These are phyloP conservation scores for Heliconius hortense DNA, from an alignment of 2,888 invertebrate species.

Conservation along the genomic window DNA sequence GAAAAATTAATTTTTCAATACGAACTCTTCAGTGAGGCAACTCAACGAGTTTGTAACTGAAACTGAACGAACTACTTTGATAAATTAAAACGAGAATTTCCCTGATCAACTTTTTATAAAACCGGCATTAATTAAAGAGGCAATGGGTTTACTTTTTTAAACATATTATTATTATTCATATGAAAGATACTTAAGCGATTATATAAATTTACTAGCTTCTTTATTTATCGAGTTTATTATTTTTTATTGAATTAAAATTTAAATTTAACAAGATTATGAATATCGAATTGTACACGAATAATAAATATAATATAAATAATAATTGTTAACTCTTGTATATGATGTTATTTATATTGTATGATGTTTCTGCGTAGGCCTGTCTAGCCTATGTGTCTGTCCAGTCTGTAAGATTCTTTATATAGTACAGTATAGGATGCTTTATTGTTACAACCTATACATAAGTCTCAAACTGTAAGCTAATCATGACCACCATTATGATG, in stretches of 20 bases:
- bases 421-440: no score
- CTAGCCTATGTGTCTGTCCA: no score
- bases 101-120: slow-evolving; percentile 25
- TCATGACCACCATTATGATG: not conserved
- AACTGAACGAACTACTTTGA: slow-evolving; percentile 24
- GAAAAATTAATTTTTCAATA: slow-evolving; percentile 24
- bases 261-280: not conserved
- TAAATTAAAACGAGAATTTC: slow-evolving; percentile 22
- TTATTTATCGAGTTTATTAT: not conserved
- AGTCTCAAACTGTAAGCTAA: not conserved
- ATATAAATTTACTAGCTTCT: not conserved
- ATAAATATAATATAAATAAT: not conserved
- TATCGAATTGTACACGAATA: not conserved
- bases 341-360: no score
- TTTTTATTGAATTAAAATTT: not conserved
- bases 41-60: slow-evolving; percentile 24
- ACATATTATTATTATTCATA: slow-evolving; percentile 17
- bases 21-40: slow-evolving; percentile 16
- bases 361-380: no score
- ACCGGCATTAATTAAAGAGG: slow-evolving; percentile 21
- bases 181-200: not conserved
- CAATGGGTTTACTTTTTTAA: slow-evolving; percentile 7
- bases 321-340: no score
- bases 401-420: no score
- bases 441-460: no score